Evolutionary conservation across 2,888 invertebrate genomes (phyloP).

Genomic region (Drosophila tripunctata): DNA sequence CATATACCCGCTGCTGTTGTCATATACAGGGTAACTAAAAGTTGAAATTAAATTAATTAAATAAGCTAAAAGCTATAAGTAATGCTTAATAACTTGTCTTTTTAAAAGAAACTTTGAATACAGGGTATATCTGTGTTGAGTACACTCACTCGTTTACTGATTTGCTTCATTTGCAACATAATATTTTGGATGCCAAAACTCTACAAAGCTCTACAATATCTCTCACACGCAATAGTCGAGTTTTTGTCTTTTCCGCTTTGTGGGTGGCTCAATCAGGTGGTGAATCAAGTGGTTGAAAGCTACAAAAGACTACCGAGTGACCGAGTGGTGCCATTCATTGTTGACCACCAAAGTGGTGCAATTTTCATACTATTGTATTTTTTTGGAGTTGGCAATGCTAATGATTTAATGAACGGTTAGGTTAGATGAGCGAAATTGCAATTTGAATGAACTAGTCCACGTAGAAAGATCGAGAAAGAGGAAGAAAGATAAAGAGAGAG

Average conservation of each 20-base stretch:
- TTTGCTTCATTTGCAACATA: conserved; percentile 30
- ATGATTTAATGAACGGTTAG: conserved; percentile 46
- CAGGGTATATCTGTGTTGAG: conserved; percentile 8
- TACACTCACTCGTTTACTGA: neutral
- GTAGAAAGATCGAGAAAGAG: conserved; percentile 23
- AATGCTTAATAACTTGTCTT: too few relatives aligned
- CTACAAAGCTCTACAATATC: conserved; percentile 7
- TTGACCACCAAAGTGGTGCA: neutral
- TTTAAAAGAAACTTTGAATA: neutral
- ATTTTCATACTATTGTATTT: neutral
- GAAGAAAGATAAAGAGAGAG: neutral
- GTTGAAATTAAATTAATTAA: conserved; percentile 47
- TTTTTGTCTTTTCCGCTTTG: conserved; percentile 11
- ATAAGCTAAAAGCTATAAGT: too few relatives aligned
- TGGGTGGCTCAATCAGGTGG: conserved; percentile 24
- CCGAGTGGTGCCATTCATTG: conserved; percentile 8
- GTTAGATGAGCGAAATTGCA: conserved; percentile 33
- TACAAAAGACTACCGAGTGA: neutral
- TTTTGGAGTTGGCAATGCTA: conserved; percentile 36
- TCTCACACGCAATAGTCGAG: conserved; percentile 36
- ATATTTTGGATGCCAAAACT: conserved; percentile 46
- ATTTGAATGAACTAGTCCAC: conserved; percentile 57
- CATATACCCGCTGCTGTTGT: neutral
- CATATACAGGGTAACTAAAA: conserved; percentile 2
- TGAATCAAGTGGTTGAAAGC: neutral